Conservation (phyloP, 2,888 invertebrate genomes). For the Philonicus albiceps region DNA sequence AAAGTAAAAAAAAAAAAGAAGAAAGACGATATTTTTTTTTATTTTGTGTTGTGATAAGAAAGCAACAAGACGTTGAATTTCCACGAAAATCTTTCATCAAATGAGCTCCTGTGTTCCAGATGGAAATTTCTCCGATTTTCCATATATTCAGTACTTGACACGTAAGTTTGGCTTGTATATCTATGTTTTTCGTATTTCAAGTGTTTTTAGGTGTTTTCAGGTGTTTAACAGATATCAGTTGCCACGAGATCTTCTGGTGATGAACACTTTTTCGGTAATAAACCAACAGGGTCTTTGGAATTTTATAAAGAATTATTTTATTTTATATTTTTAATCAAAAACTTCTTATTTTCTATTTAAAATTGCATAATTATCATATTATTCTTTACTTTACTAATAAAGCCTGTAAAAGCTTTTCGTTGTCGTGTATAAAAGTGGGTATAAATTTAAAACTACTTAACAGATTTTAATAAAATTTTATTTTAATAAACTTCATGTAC, state of each 20-base stretch:
- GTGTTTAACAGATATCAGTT: neutral
- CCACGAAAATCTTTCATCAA: conserved; percentile 30
- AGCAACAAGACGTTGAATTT: conserved; percentile 14
- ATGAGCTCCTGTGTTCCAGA: conserved; percentile 61
- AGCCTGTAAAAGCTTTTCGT: too few relatives aligned
- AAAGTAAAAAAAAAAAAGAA: neutral
- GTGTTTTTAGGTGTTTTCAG: neutral
- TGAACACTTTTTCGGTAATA: conserved; percentile 17
- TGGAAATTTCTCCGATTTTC: conserved; percentile 72
- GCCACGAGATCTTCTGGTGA: neutral
- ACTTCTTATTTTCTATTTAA: too few relatives aligned
- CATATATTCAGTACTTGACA: conserved; percentile 72
- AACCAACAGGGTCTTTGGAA: neutral
- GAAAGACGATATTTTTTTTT: neutral
- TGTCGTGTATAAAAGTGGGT: too few relatives aligned
- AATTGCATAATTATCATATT: too few relatives aligned
- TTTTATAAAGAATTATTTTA: neutral
- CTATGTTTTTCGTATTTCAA: neutral
- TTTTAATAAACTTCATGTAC: too few relatives aligned
- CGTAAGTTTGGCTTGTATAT: conserved; percentile 64
- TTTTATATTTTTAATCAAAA: too few relatives aligned
- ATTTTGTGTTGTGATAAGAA: conserved; percentile 30
- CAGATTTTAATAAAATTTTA: too few relatives aligned
- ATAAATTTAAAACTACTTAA: too few relatives aligned
- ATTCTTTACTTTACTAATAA: too few relatives aligned